phyloP scores from a whole-genome alignment of 2,888 invertebrate genomes.

The Cenopis cana region DNA sequence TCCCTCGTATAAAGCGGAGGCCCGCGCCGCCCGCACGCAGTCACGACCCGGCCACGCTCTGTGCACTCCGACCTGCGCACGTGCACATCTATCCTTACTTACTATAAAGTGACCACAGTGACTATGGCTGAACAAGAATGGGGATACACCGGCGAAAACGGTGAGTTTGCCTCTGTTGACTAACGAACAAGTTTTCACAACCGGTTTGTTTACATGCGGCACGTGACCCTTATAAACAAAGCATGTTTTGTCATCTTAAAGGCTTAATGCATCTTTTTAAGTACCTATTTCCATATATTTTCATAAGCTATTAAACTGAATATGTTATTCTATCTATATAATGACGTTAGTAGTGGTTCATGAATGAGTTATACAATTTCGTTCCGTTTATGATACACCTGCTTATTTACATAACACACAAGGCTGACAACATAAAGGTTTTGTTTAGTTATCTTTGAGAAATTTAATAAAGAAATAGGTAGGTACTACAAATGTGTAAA shows the following conservation, averaged over 20 bases:
- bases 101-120: constrained; percentile 53
- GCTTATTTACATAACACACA: constrained; percentile 46
- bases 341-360: constrained; percentile 42
- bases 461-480: constrained; percentile 23
- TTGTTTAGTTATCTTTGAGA: constrained; percentile 32
- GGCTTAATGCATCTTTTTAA: constrained; percentile 1
- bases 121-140: constrained; percentile 81
- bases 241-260: constrained; percentile 14
- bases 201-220: constrained; percentile 82
- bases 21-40: constrained; percentile 75
- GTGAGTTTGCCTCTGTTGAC: constrained; percentile 70
- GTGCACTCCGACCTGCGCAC: constrained; percentile 69
- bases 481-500: constrained; percentile 13
- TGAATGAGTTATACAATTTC: constrained; percentile 46
- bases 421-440: constrained; percentile 41
- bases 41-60: constrained; percentile 75
- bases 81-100: constrained; percentile 51
- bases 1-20: constrained; percentile 72
- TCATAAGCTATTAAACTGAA: constrained; percentile 16
- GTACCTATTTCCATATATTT: background rate
- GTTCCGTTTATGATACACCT: constrained; percentile 49
- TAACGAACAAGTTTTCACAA: constrained; percentile 55
- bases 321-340: constrained; percentile 30
- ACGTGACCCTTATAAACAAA: constrained; percentile 68
- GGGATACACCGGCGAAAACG: constrained; percentile 86